phyloP scores from a whole-genome alignment of 2,113 vertebrate genomes.

The Saccopteryx leptura region DNA sequence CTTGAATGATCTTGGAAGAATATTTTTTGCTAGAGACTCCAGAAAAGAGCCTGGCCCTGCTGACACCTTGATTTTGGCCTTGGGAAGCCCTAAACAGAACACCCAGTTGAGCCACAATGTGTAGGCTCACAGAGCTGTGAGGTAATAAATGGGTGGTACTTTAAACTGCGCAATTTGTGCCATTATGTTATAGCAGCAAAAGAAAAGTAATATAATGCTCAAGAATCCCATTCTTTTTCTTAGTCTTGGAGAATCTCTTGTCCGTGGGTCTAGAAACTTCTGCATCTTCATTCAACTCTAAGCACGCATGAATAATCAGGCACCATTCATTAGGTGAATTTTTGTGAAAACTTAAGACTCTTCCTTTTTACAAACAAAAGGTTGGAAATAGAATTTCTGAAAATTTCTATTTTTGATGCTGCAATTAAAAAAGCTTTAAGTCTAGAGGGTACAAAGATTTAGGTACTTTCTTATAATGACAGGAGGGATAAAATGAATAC shows the following conservation, averaged over 20 bases:
- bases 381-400: constrained; percentile 40
- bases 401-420: constrained; percentile 17
- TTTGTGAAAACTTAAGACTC: background rate
- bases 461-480: background rate
- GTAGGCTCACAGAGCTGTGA: constrained; percentile 23
- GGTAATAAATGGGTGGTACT: constrained; percentile 46
- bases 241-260: constrained; percentile 11
- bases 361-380: constrained; percentile 32
- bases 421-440: background rate
- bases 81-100: background rate
- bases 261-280: background rate
- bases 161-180: background rate
- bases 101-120: background rate
- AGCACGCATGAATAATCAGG: background rate
- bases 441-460: constrained; percentile 5
- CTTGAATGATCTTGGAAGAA: background rate
- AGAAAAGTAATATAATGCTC: constrained; percentile 3
- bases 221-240: constrained; percentile 15
- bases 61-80: constrained; percentile 33
- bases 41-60: background rate
- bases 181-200: background rate
- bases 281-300: background rate
- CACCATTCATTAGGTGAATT: background rate
- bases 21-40: background rate
- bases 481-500: background rate